Percentiles rank a stretch among this genome's conserved stretches.
Evolutionary conservation across 2,797 vertebrate species (phyloP).

Genomic region (Coluber constrictor): DNA sequence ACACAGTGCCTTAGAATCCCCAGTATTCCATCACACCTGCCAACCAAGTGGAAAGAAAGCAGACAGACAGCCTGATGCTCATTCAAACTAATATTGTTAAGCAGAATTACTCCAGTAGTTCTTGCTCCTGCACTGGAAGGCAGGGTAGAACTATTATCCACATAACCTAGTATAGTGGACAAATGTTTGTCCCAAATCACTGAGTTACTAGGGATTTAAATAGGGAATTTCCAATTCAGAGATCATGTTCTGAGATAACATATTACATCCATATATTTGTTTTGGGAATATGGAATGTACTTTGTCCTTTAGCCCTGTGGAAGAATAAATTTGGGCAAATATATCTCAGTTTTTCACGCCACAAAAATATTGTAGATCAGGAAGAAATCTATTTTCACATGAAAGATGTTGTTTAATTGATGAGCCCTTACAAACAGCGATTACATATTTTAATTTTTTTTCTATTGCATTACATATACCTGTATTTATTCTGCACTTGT

Average conservation of each 20-base stretch:
- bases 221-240: not conserved
- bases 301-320: not conserved
- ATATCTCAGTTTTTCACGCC: not conserved
- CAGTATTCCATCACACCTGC: not conserved
- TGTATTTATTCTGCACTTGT: not conserved
- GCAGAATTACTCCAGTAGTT: not conserved
- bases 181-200: not conserved
- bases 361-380: not conserved
- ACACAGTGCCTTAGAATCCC: not conserved
- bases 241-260: not conserved
- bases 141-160: not conserved
- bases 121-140: not conserved
- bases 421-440: not conserved
- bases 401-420: not conserved
- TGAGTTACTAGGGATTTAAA: not conserved
- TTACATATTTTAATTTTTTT: not conserved
- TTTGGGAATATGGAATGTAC: not conserved
- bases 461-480: not conserved
- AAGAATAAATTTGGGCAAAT: not conserved
- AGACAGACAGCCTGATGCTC: not conserved
- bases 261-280: not conserved
- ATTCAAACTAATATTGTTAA: not conserved
- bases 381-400: not conserved
- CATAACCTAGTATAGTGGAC: not conserved
- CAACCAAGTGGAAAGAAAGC: not conserved